A percentile compares a stretch with the other conserved stretches of the same genome.
These are phyloP conservation scores for Turdus rufiventris DNA, from an alignment of 2,113 vertebrate genomes.

Conservation along the genomic window DNA sequence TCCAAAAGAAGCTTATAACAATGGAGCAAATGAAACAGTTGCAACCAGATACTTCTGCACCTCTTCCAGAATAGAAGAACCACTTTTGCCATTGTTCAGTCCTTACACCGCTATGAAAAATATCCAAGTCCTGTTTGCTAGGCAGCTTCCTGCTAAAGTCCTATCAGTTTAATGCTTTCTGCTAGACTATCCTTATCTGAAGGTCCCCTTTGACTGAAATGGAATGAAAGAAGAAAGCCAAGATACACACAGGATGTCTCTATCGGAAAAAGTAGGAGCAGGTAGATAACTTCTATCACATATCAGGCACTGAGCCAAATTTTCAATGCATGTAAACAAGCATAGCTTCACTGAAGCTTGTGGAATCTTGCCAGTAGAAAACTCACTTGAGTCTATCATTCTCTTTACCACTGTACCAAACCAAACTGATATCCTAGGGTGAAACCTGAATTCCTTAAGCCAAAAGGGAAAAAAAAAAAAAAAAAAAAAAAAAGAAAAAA, in stretches of 20 bases:
- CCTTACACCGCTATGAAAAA: not conserved
- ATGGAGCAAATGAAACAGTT: not conserved
- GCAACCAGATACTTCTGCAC: not conserved
- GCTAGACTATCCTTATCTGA: not conserved
- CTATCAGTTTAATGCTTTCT: not conserved
- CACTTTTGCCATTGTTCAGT: not conserved
- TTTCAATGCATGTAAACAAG: conserved; percentile 1
- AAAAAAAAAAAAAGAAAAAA: not conserved
- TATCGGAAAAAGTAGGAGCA: conserved; percentile 28
- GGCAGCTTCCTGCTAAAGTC: not conserved
- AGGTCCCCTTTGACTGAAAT: not conserved
- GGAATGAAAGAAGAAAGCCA: conserved; percentile 20
- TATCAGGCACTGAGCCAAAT: not conserved
- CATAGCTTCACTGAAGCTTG: not conserved
- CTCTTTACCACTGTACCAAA: not conserved
- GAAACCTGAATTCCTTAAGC: not conserved
- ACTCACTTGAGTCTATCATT: not conserved
- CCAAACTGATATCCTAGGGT: not conserved
- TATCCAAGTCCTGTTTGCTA: not conserved
- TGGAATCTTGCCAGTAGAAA: not conserved
- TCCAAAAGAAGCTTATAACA: not conserved
- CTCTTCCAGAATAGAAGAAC: not conserved
- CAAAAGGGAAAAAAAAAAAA: not conserved
- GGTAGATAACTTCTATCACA: conserved; percentile 31
- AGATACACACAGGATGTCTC: conserved; percentile 17